Conservation (phyloP, 2,797 vertebrate genomes). For the Paguma larvata region DNA sequence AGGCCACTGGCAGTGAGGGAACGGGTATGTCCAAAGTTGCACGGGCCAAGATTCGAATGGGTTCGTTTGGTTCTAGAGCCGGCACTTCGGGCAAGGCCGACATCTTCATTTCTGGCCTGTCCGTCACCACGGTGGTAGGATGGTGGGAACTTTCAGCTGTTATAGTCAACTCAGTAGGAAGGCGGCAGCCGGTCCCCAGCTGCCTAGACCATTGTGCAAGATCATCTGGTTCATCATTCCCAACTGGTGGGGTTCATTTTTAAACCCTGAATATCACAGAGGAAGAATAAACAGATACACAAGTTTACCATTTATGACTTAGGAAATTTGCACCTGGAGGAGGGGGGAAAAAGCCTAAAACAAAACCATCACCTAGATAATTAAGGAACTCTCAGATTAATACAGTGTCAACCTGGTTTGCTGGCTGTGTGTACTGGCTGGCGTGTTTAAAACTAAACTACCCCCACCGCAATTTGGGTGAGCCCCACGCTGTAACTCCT, state of each 20-base stretch:
- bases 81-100: background rate
- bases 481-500: background rate
- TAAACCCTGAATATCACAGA: background rate
- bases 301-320: background rate
- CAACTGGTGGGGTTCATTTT: background rate
- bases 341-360: fast-evolving
- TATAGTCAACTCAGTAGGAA: background rate
- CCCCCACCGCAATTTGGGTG: background rate
- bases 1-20: background rate
- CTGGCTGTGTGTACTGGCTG: background rate
- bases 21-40: background rate
- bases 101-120: background rate
- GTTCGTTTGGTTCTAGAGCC: background rate
- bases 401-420: background rate
- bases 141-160: no score
- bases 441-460: background rate
- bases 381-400: background rate
- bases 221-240: background rate
- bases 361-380: background rate
- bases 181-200: fast-evolving
- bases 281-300: background rate
- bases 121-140: fast-evolving
- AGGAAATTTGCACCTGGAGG: background rate
- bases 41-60: background rate
- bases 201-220: background rate